A percentile compares a stretch with the other conserved stretches of the same genome.
Evolutionary conservation across 2,797 vertebrate genomes (phyloP).

Genomic region (Hozukius guyotensis): DNA sequence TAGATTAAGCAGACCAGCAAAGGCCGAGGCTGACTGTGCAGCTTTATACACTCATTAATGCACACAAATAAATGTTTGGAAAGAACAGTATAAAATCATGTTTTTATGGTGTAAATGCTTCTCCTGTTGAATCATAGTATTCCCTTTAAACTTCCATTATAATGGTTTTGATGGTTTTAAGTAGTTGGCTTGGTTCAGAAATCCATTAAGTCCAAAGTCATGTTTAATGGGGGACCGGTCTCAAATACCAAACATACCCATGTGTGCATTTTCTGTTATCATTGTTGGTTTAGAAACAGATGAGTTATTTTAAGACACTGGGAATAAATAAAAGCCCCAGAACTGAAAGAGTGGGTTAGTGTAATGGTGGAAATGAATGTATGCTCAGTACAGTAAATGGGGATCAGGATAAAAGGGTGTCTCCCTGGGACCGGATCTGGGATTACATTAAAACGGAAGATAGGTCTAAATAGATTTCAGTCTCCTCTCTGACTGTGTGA

Average conservation of each 20-base stretch:
- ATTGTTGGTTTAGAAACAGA: not conserved
- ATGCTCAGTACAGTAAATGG: not conserved
- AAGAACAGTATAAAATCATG: not conserved
- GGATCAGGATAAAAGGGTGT: not conserved
- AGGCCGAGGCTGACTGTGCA: not conserved
- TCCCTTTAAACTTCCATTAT: not conserved
- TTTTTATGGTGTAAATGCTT: not conserved
- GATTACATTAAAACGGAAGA: not conserved
- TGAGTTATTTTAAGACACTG: not conserved
- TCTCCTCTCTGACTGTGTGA: fast-evolving
- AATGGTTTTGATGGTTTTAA: not conserved
- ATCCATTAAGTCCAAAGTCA: not conserved
- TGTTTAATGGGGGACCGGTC: fast-evolving
- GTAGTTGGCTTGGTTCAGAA: not conserved
- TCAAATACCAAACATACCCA: too few relatives aligned
- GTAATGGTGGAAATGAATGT: not conserved
- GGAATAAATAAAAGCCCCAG: not conserved
- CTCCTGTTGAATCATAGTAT: not conserved
- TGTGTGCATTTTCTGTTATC: not conserved
- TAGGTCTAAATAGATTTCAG: not conserved
- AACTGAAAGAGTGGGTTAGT: not conserved
- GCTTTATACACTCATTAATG: not conserved
- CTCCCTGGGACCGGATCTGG: not conserved
- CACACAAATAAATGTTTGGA: not conserved
- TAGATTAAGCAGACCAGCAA: constrained; percentile 39